phyloP scores from a whole-genome alignment of 2,797 vertebrate species.

The Anas capensis region DNA sequence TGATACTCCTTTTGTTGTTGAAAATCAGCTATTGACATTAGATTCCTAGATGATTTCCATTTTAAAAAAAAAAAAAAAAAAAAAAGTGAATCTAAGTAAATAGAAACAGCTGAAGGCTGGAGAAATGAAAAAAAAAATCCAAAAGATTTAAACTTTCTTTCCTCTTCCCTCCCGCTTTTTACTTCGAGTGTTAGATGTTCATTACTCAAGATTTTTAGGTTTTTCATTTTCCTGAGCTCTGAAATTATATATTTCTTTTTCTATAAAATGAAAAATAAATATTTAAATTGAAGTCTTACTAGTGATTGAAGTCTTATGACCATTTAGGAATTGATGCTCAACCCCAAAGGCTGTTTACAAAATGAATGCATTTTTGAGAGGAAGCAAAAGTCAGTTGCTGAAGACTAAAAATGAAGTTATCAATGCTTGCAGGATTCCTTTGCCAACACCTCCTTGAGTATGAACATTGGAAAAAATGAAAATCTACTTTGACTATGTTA shows the following conservation, averaged over 20 bases:
- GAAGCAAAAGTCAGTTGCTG: rapidly evolving
- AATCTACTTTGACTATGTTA: constrained; percentile 14
- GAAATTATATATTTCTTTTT: neutral
- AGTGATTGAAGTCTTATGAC: neutral
- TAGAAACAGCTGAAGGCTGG: neutral
- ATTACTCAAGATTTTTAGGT: neutral
- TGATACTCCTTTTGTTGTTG: neutral
- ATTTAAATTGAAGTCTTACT: neutral
- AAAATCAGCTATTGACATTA: neutral
- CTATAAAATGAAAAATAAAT: neutral
- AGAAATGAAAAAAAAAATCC: neutral
- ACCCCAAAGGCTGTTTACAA: neutral
- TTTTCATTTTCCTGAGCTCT: neutral
- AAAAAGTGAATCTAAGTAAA: neutral
- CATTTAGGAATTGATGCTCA: neutral
- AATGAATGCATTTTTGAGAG: neutral
- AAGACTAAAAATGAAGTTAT: neutral
- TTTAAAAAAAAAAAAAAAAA: neutral
- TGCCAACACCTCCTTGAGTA: neutral
- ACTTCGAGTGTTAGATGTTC: neutral
- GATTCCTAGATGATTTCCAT: rapidly evolving
- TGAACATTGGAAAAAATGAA: constrained; percentile 17
- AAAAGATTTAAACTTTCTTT: neutral
- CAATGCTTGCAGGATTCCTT: neutral
- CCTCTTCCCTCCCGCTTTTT: neutral